Base-by-base conservation (phyloP, 2,113 vertebrate genomes). In the human region DNA sequence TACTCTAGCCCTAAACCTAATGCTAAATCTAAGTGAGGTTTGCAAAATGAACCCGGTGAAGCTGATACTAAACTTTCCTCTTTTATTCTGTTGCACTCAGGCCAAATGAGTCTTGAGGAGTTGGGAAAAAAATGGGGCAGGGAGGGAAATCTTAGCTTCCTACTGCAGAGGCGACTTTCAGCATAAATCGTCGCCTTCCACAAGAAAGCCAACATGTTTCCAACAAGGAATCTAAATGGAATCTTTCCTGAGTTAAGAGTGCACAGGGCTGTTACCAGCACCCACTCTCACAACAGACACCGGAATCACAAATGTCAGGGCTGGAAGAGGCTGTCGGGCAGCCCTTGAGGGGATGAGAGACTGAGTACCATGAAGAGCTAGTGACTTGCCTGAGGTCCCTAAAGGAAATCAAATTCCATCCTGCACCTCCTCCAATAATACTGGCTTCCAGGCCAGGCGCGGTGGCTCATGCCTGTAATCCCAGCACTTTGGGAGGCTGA, bases 231-330 rank as follows among this genome's bases (percentile, higher is more conserved):
- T 79, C 59, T 48, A 23, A 55, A 20, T 25, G 38, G 43, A 32
- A 32, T 30, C 89, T 82, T 94, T 61, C 59, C 73, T 57, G 92
- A 92, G 52, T 68, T 10, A n/a, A 84, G 48, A n/a, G 61, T 1
- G 0, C 16, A 25, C 2, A 32, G 38, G 6, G 25, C 7, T 35
- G 14, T 43, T 52, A 32, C 20, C 43, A 66, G 83, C n/a, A 30
- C 82, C 35, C 0, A 0, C 3, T 57, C 52, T 61, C 76, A 61
- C 45, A 64, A 75, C 6, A 6, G 45, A 48, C 12, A 20, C 22
- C 23, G 5, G 20, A 10, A 16, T 83, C 32, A 22, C 6, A 20
- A 52, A 64, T 0, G 30, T 43, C 40, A n/a, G 87, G 57, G 7
- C 22, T 55, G 61, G 13, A 48, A 45, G 50, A 40, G 61, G 61